Evolutionary conservation across 2,113 vertebrate genomes (phyloP), one percentile per base, ranked within the genome.

Genomic region (Indicator maculatus): DNA sequence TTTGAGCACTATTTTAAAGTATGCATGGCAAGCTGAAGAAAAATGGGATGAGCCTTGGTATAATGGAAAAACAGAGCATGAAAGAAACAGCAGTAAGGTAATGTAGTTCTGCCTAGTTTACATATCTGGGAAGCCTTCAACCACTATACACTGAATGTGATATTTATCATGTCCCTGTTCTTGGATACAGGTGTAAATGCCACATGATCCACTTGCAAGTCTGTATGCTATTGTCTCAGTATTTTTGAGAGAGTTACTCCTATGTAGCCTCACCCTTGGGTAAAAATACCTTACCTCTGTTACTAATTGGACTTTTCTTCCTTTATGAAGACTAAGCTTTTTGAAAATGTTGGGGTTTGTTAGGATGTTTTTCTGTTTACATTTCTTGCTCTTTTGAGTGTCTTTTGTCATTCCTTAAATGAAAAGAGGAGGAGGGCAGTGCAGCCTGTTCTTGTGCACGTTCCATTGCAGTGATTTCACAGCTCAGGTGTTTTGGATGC

Each of bases 21-120:
- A 99, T 11, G 98, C 98, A 31, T 99, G 99, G 99, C 98, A 99
- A 97, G 97, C 98, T 60, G 99, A 99, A 98, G 96, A 98, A 56
- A 98, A 99, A 90, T 99, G 98, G 99, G 96, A 99, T 90, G 99
- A 99, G 83, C 99, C 99, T 58, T 99, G 99, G 97, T 99, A 99
- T 97, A 99, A 99, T 88, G 97, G 96, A 86, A 99, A 99, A 98
- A 99, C 99, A 2, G 98, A 99, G 63, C 98, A 98, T 64, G 99
- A 99, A 95, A 98, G 98, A 94, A 99, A 99, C 97, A 99, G 99
- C 97, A 99, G 99, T 97, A 98, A 98, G 98, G 98, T 98, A 98
- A 94, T 3, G 31, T 92, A 50, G 21, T 80, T 93, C 44, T 74
- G 4, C n/a, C 20, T 53, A 41, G 16, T 44, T 6, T 36, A 18